Base-by-base conservation (phyloP, 2,888 invertebrate genomes). In the Agrochola lychnidis region DNA sequence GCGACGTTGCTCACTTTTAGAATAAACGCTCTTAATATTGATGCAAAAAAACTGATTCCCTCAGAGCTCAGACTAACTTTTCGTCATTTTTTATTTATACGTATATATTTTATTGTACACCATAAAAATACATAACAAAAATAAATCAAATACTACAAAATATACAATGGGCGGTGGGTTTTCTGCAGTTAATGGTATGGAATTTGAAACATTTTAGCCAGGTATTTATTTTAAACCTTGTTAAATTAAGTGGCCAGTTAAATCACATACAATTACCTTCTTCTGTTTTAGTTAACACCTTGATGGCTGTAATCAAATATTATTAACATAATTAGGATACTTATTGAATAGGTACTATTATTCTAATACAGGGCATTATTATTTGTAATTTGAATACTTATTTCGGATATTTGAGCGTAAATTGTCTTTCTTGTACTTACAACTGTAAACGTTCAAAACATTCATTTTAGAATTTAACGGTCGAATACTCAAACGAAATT, bases 211-310 rank as follows among this genome's bases (percentile, higher is more conserved):
- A 45, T 71, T 73, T 30, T 16, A 40, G 0, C 16, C 22, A 12
- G 12, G 22, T 56, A 36, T 6, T 45, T 53, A 16, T 62, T 53
- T n/a, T 0, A 36, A n/a, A 56, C 42, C 19, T 75, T 67, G 22
- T 74, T 48, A 64, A 22, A 66, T 53, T 78, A 72, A 72, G 42
- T 59, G 25, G 42, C 16, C 19, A 51, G 9, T 62, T 36, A 42
- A 53, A 56, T 67, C n/a, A 62, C 40, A 16, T 62, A 56, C 12
- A 66, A 19, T 53, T 53, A 48, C 25, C 14, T 62, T 30, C 36
- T 48, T 56, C 30, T 45, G 22, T 53, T 61, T 40, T 16, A 67
- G 56, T 71, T 61, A 36, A 62, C 61, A 78, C 67, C 56, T 30
- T 57, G 16, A 10, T 30, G n/a, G n/a, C 53, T 67, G 61, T 56